Base-by-base conservation (phyloP, 1,140 invertebrate genomes). In the Drosophila suzukii region DNA sequence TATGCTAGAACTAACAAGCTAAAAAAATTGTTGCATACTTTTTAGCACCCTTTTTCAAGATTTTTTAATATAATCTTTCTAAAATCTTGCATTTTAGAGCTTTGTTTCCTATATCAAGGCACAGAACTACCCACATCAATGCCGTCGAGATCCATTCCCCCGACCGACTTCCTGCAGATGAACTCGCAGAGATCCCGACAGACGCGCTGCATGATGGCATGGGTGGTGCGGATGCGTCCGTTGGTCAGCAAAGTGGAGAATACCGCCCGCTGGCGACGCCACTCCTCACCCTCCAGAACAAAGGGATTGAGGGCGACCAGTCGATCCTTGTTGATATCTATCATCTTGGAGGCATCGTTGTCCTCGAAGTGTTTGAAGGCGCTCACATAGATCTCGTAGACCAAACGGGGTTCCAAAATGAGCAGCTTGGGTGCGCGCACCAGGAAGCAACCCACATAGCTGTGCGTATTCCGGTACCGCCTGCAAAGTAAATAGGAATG, bases 181-280 rank as follows among this genome's bases (percentile, higher is more conserved):
- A 78, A 91, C 1, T 57, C 66, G 17, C 75, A 78, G 6, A 90
- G 79, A 44, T 82, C 75, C 12, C 15, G 53, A 11, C 84, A 91
- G 4, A 91, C 75, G 6, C 78, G 59, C 41, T 75, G 60, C 81
- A 88, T 91, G 30, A 81, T 76, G n/a, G 70, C 38, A 38, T 90
- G 92, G 13, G 77, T 72, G 32, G 65, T 75, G 20, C 84, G 79
- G 10, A 92, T 86, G 20, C 91, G 83, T n/a, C 91, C 88, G 4
- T 91, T 92, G n/a, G 94, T 94, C 62, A 95, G 93, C 11, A 93
- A 92, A 0, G 94, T 93, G 34, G 94, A 93, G 43, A 94, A 91
- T 39, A 94, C 91, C 7, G 82, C 85, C 36, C 94, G 84, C 17
- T 93, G 93, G 46, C 92, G 79, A 53, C 94, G 94, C 95, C 95